phyloP scores from a whole-genome alignment of 2,888 invertebrate genomes.

The Teinopalpus imperialis region DNA sequence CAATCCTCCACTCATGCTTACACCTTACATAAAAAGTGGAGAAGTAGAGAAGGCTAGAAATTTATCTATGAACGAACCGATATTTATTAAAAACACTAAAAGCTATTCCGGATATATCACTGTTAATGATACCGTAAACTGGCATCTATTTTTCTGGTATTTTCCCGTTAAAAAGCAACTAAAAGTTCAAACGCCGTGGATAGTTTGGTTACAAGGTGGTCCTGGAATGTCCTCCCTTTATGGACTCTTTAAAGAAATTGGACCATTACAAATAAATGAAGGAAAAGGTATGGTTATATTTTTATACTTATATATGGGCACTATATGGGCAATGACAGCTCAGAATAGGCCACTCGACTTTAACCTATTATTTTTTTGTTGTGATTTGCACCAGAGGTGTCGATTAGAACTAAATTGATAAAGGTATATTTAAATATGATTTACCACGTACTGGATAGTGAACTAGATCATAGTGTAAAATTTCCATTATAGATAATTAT shows the following conservation, averaged over 20 bases:
- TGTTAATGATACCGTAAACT: slow-evolving; percentile 84
- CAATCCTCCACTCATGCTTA: slow-evolving; percentile 58
- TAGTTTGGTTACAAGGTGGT: slow-evolving; percentile 71
- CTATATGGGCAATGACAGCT: too few relatives aligned
- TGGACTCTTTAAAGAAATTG: slow-evolving; percentile 73
- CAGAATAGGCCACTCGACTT: too few relatives aligned
- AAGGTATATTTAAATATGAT: too few relatives aligned
- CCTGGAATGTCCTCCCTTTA: slow-evolving; percentile 61
- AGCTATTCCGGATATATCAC: slow-evolving; percentile 67
- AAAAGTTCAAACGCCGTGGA: slow-evolving; percentile 51
- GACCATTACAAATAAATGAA: slow-evolving; percentile 45
- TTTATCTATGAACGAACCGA: slow-evolving; percentile 34
- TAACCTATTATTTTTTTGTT: too few relatives aligned
- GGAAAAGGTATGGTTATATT: slow-evolving; percentile 32
- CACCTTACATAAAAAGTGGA: slow-evolving; percentile 57
- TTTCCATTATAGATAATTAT: too few relatives aligned
- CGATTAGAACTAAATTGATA: too few relatives aligned
- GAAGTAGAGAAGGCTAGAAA: slow-evolving; percentile 47
- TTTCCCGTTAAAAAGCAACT: slow-evolving; percentile 76
- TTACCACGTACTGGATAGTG: too few relatives aligned
- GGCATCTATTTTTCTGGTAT: slow-evolving; percentile 89
- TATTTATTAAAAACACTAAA: slow-evolving; percentile 26
- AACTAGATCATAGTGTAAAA: too few relatives aligned
- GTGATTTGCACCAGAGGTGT: too few relatives aligned
- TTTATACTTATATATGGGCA: too few relatives aligned